These are phyloP conservation scores for Drosophila villosipedis DNA, from an alignment of 2,888 invertebrate genomes.

Conservation along the genomic window DNA sequence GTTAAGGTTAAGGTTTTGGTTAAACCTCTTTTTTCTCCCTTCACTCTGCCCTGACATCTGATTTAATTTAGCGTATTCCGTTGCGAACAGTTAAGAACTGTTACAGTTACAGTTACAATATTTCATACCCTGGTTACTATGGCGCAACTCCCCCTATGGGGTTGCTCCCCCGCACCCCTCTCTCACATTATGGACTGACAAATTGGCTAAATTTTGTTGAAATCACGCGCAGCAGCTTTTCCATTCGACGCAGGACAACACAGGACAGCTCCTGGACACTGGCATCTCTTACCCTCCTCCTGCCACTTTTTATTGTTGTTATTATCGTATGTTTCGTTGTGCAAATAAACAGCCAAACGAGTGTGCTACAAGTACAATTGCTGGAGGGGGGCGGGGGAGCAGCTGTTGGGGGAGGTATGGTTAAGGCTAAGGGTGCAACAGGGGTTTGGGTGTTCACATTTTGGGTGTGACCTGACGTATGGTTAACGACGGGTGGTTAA, in stretches of 20 bases:
- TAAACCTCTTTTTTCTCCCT: conserved; percentile 18
- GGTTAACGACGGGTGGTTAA: conserved; percentile 40
- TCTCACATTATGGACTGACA: conserved; percentile 8
- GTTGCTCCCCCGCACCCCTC: neutral
- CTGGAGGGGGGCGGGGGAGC: neutral
- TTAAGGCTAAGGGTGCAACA: conserved; percentile 6
- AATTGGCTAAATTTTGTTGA: conserved; percentile 82
- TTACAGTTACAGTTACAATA: conserved; percentile 18
- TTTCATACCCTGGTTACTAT: conserved; percentile 15
- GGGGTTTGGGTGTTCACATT: neutral
- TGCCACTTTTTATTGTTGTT: conserved; percentile 72
- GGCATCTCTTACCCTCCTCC: conserved; percentile 8
- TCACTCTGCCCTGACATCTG: conserved; percentile 54
- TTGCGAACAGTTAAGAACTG: conserved; percentile 29
- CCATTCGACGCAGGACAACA: conserved; percentile 45
- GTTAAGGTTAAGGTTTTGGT: conserved; percentile 24
- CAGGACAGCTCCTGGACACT: conserved; percentile 32
- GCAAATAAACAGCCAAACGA: conserved; percentile 80
- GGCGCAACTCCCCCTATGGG: neutral
- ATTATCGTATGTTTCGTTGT: conserved; percentile 74
- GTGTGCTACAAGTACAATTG: conserved; percentile 64
- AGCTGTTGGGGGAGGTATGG: conserved; percentile 3
- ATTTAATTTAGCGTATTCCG: conserved; percentile 50
- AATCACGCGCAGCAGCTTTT: conserved; percentile 73
- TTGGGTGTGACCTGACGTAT: conserved; percentile 25